Evolutionary conservation across 2,797 vertebrate genomes (phyloP).

Genomic region (Phalloptychus januarius): DNA sequence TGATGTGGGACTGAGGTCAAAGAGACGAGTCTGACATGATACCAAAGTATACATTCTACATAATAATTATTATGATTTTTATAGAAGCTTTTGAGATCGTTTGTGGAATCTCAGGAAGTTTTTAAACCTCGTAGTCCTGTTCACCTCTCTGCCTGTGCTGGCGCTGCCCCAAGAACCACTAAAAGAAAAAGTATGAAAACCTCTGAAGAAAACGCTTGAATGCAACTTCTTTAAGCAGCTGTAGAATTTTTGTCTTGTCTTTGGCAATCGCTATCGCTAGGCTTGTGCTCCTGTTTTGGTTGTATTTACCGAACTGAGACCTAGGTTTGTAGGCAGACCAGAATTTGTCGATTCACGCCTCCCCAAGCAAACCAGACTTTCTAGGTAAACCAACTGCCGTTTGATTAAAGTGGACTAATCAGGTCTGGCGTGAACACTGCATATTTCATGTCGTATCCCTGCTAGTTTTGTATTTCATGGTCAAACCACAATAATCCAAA

Average conservation of each 20-base stretch:
- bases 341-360: not conserved
- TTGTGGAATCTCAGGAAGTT: no score
- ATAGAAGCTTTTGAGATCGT: no score
- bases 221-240: not conserved
- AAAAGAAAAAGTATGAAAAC: not conserved
- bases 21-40: not conserved
- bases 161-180: not conserved
- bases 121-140: not conserved
- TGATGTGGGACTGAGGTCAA: not conserved
- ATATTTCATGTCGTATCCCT: not conserved
- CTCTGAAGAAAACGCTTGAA: not conserved
- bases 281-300: not conserved
- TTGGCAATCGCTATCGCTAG: not conserved
- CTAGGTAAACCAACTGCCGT: not conserved
- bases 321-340: not conserved
- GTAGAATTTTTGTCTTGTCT: not conserved
- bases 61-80: not conserved
- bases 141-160: not conserved
- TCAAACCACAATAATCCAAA: conserved; percentile 2
- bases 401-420: not conserved
- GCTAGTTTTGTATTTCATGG: not conserved
- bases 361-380: not conserved
- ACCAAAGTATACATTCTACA: not conserved
- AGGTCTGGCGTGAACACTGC: not conserved
- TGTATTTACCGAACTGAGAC: not conserved